These are phyloP conservation scores for Rattus rattus DNA, from an alignment of 2,113 vertebrate genomes.

Conservation along the genomic window DNA sequence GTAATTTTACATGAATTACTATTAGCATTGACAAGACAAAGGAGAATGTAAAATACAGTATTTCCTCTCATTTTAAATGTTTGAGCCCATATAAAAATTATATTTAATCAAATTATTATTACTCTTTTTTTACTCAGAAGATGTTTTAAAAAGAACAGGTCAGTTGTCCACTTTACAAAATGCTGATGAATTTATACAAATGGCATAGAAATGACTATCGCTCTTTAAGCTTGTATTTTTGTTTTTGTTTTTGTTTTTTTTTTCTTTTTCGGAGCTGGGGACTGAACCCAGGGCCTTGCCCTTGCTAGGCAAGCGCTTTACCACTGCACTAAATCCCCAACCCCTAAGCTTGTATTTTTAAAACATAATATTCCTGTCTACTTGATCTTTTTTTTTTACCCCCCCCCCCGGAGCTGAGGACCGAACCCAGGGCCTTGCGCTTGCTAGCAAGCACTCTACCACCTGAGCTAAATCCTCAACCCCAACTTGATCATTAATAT, in stretches of 20 bases:
- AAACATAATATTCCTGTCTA: too few species aligned
- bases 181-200: constrained; percentile 11
- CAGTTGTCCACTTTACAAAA: neutral
- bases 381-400: too few species aligned
- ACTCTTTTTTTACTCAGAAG: constrained; percentile 39
- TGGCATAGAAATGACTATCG: constrained; percentile 17
- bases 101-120: constrained; percentile 49
- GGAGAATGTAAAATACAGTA: neutral
- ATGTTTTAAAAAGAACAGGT: constrained; percentile 52
- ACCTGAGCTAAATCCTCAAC: too few species aligned
- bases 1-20: constrained; percentile 42
- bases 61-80: constrained; percentile 50
- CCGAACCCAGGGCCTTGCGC: too few species aligned
- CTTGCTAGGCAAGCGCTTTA: too few species aligned
- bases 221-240: constrained; percentile 40
- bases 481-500: neutral
- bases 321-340: too few species aligned
- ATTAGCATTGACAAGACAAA: constrained; percentile 58
- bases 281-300: too few species aligned
- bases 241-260: too few species aligned
- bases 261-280: too few species aligned
- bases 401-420: too few species aligned
- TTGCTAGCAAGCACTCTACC: too few species aligned
- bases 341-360: too few species aligned
- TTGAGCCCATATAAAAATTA: constrained; percentile 40